Percentiles rank a stretch among this genome's conserved stretches.
These are phyloP conservation scores for Vidua macroura DNA, from an alignment of 2,113 vertebrate species.

Conservation along the genomic window DNA sequence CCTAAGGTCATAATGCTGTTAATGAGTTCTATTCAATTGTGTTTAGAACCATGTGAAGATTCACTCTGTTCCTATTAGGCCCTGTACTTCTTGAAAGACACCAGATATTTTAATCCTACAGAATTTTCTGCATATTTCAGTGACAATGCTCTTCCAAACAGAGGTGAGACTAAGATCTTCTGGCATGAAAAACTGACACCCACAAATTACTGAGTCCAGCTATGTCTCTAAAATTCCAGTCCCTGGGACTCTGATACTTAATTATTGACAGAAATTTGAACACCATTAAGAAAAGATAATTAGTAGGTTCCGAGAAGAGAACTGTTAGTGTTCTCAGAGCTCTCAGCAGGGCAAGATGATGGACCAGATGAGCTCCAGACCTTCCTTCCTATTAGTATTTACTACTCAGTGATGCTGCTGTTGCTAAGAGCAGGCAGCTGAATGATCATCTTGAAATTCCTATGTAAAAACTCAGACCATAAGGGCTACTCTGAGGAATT, in stretches of 20 bases:
- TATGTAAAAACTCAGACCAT: not conserved
- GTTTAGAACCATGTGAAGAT: not conserved
- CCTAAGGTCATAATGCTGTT: not conserved
- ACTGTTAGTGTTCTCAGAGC: not conserved
- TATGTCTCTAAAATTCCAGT: not conserved
- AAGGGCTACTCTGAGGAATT: not conserved
- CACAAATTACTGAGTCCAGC: not conserved
- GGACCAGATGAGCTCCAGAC: not conserved
- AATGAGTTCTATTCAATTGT: not conserved
- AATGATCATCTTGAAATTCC: not conserved
- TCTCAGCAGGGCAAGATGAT: not conserved
- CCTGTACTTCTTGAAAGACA: not conserved
- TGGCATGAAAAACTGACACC: not conserved
- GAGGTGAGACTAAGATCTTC: not conserved
- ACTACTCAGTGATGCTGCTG: not conserved
- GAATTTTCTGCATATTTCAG: not conserved
- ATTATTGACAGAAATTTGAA: not conserved
- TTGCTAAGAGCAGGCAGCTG: not conserved
- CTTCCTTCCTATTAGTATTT: not conserved
- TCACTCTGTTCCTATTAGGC: not conserved
- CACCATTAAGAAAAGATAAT: not conserved
- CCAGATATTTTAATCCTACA: not conserved
- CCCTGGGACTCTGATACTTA: not conserved
- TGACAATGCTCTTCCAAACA: not conserved
- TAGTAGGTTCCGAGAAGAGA: not conserved